Conservation (phyloP, 2,113 vertebrate genomes). For the Amblyopsis rosae region DNA sequence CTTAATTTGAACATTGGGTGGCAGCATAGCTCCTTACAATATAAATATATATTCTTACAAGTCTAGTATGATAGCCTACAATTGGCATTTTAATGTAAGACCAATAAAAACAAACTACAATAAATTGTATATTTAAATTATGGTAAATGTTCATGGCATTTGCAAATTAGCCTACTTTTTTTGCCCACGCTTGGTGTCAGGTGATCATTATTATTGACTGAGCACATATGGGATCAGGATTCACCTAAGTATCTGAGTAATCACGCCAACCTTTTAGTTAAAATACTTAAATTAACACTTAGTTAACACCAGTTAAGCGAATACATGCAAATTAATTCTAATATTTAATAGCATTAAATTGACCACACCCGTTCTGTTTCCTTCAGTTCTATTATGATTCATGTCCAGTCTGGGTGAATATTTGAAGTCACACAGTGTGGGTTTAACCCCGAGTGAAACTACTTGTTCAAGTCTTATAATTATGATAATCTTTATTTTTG, state of each 20-base stretch:
- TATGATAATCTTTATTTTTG: too few species aligned
- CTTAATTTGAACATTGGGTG: conserved; percentile 46
- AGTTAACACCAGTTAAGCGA: conserved; percentile 1
- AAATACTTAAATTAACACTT: conserved; percentile 4
- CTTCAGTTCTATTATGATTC: not conserved
- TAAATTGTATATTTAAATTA: too few species aligned
- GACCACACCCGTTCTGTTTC: not conserved
- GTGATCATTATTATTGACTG: conserved; percentile 19
- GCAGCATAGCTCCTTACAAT: conserved; percentile 48
- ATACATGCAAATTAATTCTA: not conserved
- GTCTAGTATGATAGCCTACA: too few species aligned
- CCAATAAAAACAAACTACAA: too few species aligned
- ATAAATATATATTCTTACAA: not conserved
- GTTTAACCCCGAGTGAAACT: too few species aligned
- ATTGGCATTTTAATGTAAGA: too few species aligned
- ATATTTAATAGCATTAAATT: too few species aligned
- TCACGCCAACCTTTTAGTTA: not conserved
- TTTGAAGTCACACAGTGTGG: too few species aligned
- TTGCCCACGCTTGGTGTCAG: conserved; percentile 10
- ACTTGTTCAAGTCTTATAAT: too few species aligned
- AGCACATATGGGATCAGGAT: conserved; percentile 33
- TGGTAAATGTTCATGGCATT: too few species aligned
- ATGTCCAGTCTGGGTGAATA: not conserved
- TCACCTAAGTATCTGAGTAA: conserved; percentile 44
- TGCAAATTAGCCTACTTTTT: too few species aligned